Base-by-base conservation (phyloP, 1,140 invertebrate genomes). In the Papilio xuthus region DNA sequence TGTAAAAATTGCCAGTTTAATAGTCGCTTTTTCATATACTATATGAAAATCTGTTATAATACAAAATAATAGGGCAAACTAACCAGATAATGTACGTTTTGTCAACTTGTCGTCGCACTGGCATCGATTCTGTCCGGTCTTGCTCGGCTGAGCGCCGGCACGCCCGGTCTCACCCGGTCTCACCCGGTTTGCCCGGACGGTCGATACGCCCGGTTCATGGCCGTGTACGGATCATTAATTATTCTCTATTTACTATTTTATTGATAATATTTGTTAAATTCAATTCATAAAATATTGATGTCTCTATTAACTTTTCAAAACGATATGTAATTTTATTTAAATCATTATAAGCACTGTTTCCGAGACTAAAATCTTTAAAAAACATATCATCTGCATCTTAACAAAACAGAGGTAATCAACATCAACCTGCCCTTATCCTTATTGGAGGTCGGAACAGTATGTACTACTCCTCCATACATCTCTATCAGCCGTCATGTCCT, bases 151-250 rank as follows among this genome's bases (percentile, higher is more conserved):
- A 72, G 78, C 79, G 77, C 60, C 71, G n/a, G 69, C 41, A 23
- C 73, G 69, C 67, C 75, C 82, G 75, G 79, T 73, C 78, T 76
- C 71, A 60, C 69, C 78, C 60, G 78, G 72, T 75, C 67, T 75
- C 67, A 28, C 70, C 44, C 83, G 83, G 83, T 81, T n/a, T 84
- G 77, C 47, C 56, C 83, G 83, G 83, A 82, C 75, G 76, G 79
- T 80, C 85, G 81, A 84, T 82, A 78, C 78, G 67, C 82, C 83
- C 83, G 84, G 83, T 82, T 84, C 82, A 82, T 79, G 81, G 82
- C 79, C 85, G 79, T 50, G 47, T 73, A 67, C 69, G 80, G 79
- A 84, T 87, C 86, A 88, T 86, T 83, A 79, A 77, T 71, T 78
- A 74, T 80, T 78, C 75, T 60, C 78, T 71, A 83, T 67, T 73